Conservation (phyloP, 2,888 invertebrate genomes). For the Cataglyphis altisquamis region DNA sequence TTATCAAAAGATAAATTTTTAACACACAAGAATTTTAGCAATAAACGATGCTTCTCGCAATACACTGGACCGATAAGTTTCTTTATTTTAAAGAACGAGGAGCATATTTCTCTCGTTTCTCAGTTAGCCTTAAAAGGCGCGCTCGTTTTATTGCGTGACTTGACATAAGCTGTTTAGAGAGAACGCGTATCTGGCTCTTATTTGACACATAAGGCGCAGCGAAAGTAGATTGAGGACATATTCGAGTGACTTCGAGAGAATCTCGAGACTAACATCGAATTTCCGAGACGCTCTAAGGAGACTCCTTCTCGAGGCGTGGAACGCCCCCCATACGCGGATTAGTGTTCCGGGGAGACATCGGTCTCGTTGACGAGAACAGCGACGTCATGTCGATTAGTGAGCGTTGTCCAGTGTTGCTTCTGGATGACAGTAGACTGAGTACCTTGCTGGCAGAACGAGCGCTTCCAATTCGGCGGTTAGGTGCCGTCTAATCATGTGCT, state of each 20-base stretch:
- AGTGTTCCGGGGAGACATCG: slow-evolving; percentile 59
- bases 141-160: slow-evolving; percentile 31
- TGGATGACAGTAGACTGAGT: slow-evolving; percentile 86
- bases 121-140: neutral
- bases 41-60: neutral
- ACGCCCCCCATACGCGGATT: slow-evolving; percentile 45
- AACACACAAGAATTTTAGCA: neutral
- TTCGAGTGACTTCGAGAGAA: neutral
- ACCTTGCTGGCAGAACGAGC: slow-evolving; percentile 97
- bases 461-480: slow-evolving; percentile 96
- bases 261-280: slow-evolving; percentile 6
- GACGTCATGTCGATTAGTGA: slow-evolving; percentile 77
- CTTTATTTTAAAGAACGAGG: neutral
- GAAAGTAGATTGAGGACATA: neutral
- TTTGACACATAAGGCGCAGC: neutral
- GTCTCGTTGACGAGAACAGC: slow-evolving; percentile 64
- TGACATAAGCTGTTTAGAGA: slow-evolving; percentile 5
- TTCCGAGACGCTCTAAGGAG: slow-evolving; percentile 1
- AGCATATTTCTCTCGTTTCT: neutral
- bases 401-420: slow-evolving; percentile 84
- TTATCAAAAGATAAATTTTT: neutral
- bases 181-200: neutral
- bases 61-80: neutral
- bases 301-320: slow-evolving; percentile 44
- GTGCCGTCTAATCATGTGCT: slow-evolving; percentile 97